Base-by-base conservation (phyloP, 2,888 invertebrate genomes). In the Pardosa pseudoannulata region DNA sequence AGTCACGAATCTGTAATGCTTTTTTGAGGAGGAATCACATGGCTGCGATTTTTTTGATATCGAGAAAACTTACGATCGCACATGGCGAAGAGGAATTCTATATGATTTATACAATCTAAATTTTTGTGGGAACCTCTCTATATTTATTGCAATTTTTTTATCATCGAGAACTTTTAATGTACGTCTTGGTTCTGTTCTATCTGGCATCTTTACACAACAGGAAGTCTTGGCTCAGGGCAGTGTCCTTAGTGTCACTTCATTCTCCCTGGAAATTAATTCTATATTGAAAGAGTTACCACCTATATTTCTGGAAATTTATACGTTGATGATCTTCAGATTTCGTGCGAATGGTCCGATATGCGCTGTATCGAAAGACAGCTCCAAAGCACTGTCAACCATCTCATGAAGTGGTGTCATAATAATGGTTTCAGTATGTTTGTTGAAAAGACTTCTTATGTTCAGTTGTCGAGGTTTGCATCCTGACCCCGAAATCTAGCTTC, bases 121-220 rank as follows among this genome's bases (percentile, higher is more conserved):
- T 16, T 46, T 46, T 9, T 2, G 16, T 6, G 9, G 46, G 7
- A 7, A 46, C 16, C 46, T 46, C 13, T 16, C 46, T 16, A 46
- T 46, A 11, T 46, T 46, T 46, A 16, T 46, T 9, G 9, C 1
- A 46, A 23, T 41, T 41, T 41, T 23, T 71, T 29, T 41, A 23
- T 23, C 23, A 5, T n/a, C n/a, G n/a, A n/a, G n/a, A n/a, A n/a
- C n/a, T n/a, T n/a, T n/a, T n/a, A n/a, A n/a, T n/a, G n/a, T n/a
- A n/a, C n/a, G n/a, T n/a, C n/a, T n/a, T n/a, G n/a, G n/a, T n/a
- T n/a, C n/a, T n/a, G n/a, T n/a, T 29, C 23, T 73, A 32, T 74
- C 74, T 11, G 16, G 32, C 13, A 28, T 94, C 94, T 90, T 93
- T 93, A 90, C 65, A 9, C 28, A 81, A 75, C 79, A 76, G 27